Percentiles rank a stretch among this genome's conserved stretches.
Evolutionary conservation across 2,113 vertebrate species (phyloP).

Genomic region (Vidua chalybeata): DNA sequence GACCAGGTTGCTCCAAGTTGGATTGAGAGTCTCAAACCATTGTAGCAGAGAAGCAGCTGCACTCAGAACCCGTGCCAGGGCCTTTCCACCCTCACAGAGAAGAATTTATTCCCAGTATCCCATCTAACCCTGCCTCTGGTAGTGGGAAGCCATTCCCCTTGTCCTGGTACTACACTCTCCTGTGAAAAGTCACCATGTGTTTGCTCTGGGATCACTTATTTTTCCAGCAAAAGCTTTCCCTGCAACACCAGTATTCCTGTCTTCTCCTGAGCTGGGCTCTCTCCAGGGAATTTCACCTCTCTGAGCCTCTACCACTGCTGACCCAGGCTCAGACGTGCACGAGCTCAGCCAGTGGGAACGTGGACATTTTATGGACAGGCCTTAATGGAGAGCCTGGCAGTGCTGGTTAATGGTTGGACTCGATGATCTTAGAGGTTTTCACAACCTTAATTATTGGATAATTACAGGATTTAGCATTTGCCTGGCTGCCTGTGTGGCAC

Average conservation of each 20-base stretch:
- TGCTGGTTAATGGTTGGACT: not conserved
- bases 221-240: not conserved
- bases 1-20: not conserved
- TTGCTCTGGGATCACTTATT: not conserved
- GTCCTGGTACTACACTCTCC: not conserved
- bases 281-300: not conserved
- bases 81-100: not conserved
- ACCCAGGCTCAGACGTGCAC: rapidly evolving
- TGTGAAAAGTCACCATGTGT: not conserved
- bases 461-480: not conserved
- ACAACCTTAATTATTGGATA: not conserved
- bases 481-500: not conserved
- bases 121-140: not conserved
- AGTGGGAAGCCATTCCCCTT: not conserved
- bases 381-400: not conserved
- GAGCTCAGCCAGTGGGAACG: rapidly evolving
- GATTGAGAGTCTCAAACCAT: not conserved
- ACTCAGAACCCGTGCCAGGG: not conserved
- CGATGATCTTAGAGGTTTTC: not conserved
- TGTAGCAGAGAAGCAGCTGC: not conserved
- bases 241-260: not conserved
- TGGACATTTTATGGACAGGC: not conserved
- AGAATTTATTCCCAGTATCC: not conserved
- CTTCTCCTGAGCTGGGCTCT: not conserved
- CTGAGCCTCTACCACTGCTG: not conserved